These are phyloP conservation scores for Thyatira batis DNA, from an alignment of 2,888 invertebrate genomes.

Conservation along the genomic window DNA sequence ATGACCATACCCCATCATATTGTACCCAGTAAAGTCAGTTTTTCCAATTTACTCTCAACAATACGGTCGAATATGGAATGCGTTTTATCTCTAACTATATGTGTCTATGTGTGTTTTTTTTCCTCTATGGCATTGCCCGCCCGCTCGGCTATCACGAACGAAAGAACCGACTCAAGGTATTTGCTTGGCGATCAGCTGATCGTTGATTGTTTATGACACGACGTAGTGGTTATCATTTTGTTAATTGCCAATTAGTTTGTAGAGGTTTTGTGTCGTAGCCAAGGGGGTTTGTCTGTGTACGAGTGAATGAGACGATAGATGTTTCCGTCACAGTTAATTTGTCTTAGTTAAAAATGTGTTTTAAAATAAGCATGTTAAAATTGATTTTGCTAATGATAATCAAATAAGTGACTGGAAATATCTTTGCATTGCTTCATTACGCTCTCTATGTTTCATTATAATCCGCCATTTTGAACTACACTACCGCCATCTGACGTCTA, in stretches of 20 bases:
- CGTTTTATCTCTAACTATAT: slow-evolving; percentile 82
- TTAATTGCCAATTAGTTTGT: slow-evolving; percentile 71
- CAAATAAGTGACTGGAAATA: slow-evolving; percentile 42
- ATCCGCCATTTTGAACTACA: slow-evolving; percentile 43
- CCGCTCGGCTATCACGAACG: slow-evolving; percentile 84
- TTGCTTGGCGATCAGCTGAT: slow-evolving; percentile 43
- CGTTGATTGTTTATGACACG: slow-evolving; percentile 40
- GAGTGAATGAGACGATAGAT: slow-evolving; percentile 59
- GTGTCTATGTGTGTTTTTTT: slow-evolving; percentile 87
- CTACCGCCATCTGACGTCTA: slow-evolving; percentile 46
- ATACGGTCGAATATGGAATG: slow-evolving; percentile 79
- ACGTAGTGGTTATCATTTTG: slow-evolving; percentile 68
- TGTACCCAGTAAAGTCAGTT: slow-evolving; percentile 50
- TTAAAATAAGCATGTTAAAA: background rate
- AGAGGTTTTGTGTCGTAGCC: slow-evolving; percentile 80
- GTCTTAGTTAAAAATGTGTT: too few species aligned
- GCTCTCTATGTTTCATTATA: slow-evolving; percentile 35
- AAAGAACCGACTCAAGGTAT: slow-evolving; percentile 83
- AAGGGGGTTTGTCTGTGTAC: slow-evolving; percentile 78
- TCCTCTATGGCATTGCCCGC: slow-evolving; percentile 85
- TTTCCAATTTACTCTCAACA: slow-evolving; percentile 24
- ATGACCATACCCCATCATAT: slow-evolving; percentile 60
- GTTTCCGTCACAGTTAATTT: slow-evolving; percentile 59
- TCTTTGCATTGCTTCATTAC: slow-evolving; percentile 51
- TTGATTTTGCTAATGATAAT: too few species aligned